Conservation (phyloP, 2,888 invertebrate species). For the Sarcophaga subvicina region DNA sequence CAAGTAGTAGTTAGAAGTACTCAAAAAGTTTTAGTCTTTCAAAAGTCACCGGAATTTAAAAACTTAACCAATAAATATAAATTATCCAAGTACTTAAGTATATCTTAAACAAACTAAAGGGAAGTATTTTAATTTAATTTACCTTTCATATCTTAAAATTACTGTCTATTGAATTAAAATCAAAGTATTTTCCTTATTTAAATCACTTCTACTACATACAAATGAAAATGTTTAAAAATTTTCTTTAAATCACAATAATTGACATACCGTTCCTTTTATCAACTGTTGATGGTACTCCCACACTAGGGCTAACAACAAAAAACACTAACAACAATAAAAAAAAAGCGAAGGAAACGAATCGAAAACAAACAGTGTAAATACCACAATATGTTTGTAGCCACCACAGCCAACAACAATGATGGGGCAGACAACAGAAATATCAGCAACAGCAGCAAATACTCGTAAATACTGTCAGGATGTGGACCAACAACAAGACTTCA, state of each 20-base stretch:
- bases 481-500: background rate
- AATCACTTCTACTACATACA: background rate
- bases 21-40: too few relatives aligned
- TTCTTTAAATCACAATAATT: constrained; percentile 34
- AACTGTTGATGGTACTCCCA: constrained; percentile 35
- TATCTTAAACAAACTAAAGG: too few relatives aligned
- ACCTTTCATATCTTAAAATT: background rate
- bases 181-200: background rate
- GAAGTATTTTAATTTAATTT: background rate
- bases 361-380: constrained; percentile 54
- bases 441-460: constrained; percentile 18
- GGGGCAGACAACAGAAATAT: constrained; percentile 15
- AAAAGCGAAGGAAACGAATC: background rate
- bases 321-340: constrained; percentile 3
- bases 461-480: constrained; percentile 11
- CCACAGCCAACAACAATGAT: constrained; percentile 1
- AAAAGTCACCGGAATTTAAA: too few relatives aligned
- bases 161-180: background rate
- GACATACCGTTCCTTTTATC: constrained; percentile 46
- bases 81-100: background rate
- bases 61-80: background rate
- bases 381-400: constrained; percentile 26
- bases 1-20: too few relatives aligned
- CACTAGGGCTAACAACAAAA: background rate
- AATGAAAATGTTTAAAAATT: background rate